These are phyloP conservation scores for Hydrozoanthus tunicans DNA, from an alignment of 64 coral and sea anemone species.

Conservation along the genomic window DNA sequence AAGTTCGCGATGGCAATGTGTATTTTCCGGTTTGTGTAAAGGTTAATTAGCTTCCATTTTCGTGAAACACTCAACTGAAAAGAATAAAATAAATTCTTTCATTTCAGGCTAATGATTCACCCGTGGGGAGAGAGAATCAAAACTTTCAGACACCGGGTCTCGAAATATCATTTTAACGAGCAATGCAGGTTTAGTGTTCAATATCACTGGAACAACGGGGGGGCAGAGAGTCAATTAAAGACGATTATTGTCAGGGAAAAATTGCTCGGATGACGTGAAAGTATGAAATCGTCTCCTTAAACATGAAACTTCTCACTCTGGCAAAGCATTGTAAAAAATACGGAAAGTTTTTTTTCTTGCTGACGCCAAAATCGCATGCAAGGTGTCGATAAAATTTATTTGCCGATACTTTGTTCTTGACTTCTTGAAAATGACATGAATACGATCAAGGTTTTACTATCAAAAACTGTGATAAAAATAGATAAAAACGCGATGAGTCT, in stretches of 20 bases:
- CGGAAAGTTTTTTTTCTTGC: background rate
- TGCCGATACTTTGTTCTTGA: conserved; percentile 7
- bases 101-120: conserved; percentile 27
- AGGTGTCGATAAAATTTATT: background rate
- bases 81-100: background rate
- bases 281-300: background rate
- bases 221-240: background rate
- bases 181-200: conserved; percentile 31
- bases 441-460: conserved; percentile 16
- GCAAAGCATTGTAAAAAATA: background rate
- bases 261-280: background rate
- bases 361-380: background rate
- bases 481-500: conserved; percentile 58
- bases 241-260: background rate
- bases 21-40: conserved; percentile 39
- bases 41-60: conserved; percentile 27
- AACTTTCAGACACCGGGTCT: conserved; percentile 19
- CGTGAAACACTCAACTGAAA: background rate
- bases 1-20: background rate
- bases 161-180: conserved; percentile 47
- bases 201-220: conserved; percentile 14
- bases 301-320: background rate
- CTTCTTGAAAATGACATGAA: conserved; percentile 39
- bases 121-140: conserved; percentile 9
- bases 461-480: conserved; percentile 38